Base-by-base conservation (phyloP, 2,797 vertebrate genomes). In the Diceros bicornis region DNA sequence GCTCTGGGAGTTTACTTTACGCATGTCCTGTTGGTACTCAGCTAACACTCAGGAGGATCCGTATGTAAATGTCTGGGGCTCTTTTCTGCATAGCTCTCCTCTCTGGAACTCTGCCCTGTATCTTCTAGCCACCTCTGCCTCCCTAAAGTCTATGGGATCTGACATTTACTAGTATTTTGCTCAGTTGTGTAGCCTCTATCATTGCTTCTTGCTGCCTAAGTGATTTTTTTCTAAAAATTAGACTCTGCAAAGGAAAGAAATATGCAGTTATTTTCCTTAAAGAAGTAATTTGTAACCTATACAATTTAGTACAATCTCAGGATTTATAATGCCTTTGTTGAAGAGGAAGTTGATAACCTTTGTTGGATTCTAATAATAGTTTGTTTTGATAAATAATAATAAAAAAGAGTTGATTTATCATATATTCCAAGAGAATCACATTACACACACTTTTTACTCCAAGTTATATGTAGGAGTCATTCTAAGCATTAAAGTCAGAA, bases 271-370 rank as follows among this genome's bases (percentile, higher is more conserved):
- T 50, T 97, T 97, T 98, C 72, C 93, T 97, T 66, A 86, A 62
- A 94, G 93, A 55, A 47, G 14, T 74, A 64, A 4, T 72, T 20
- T 64, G 25, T 87, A 91, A 95, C 41, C 64, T 92, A 75, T 34
- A 96, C 44, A 86, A 92, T 87, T 94, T 74, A 83, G 41, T 96
- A 64, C 17, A 95, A 92, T 78, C 37, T 97, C 50, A 97, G 91
- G 93, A 98, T 97, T 98, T 97, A 89, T 92, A 88, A 82, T 32
- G 84, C 50, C 50, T 96, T 94, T 1, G 0, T 89, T 86, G 85
- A 97, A 79, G 94, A 98, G 6, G 64, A 4, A 98, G 96, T 96
- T 85, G 91, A 68, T 97, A 97, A 95, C 71, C 96, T 97, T 93
- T 95, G 95, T 88, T 97, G 97, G 47, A 97, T 86, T 96, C 57